Evolutionary conservation across 1,140 invertebrate genomes (phyloP).

Genomic region (Drosophila rufa): DNA sequence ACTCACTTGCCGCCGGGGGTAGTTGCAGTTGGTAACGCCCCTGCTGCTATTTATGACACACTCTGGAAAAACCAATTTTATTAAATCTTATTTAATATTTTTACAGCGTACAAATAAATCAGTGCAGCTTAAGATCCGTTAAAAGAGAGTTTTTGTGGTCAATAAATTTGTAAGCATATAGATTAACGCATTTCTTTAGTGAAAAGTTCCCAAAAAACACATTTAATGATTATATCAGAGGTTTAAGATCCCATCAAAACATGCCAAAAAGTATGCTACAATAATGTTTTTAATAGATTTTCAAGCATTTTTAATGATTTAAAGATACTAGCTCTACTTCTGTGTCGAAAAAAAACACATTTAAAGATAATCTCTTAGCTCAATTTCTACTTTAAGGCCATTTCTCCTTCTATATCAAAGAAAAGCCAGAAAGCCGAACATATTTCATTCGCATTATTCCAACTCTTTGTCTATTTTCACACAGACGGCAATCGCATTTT

Average conservation of each 20-base stretch:
- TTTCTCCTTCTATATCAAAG: conserved; percentile 3
- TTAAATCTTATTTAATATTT: background rate
- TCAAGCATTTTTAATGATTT: background rate
- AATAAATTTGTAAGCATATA: too few species aligned
- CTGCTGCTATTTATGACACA: conserved; percentile 10
- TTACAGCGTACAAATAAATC: background rate
- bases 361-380: background rate
- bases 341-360: too few species aligned
- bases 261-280: background rate
- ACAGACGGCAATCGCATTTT: conserved; percentile 18
- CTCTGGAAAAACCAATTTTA: conserved; percentile 16
- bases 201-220: too few species aligned
- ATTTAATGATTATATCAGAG: too few species aligned
- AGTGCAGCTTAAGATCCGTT: background rate
- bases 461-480: conserved; percentile 47
- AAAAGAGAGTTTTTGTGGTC: background rate
- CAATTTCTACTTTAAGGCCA: background rate
- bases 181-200: too few species aligned
- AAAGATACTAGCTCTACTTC: background rate
- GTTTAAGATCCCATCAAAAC: background rate
- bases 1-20: background rate
- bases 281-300: background rate
- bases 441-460: conserved; percentile 54
- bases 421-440: conserved; percentile 21
- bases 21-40: conserved; percentile 7